Evolutionary conservation across 2,797 vertebrate species (phyloP).

Genomic region (Diceros bicornis): DNA sequence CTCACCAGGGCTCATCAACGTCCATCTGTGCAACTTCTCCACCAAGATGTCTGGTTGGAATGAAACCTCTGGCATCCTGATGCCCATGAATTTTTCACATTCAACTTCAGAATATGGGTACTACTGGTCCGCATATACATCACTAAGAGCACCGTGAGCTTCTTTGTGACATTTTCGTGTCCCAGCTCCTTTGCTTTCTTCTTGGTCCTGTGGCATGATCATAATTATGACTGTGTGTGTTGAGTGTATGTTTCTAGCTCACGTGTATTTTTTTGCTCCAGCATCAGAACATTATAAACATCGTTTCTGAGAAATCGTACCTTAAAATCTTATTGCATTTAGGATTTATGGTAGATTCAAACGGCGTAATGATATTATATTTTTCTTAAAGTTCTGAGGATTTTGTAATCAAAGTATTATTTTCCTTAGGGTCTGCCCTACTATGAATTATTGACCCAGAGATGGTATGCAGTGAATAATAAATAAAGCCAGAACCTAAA

Average conservation of each 20-base stretch:
- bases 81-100: fast-evolving
- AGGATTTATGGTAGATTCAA: neutral
- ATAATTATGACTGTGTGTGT: neutral
- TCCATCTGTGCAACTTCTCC: fast-evolving
- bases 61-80: neutral
- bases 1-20: neutral
- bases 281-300: neutral
- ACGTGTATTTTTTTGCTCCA: neutral
- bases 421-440: neutral
- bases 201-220: too few species aligned
- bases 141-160: neutral
- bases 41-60: neutral
- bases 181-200: neutral
- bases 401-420: neutral
- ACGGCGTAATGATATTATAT: neutral
- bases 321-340: neutral
- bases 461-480: neutral
- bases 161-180: fast-evolving
- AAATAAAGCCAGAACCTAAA: neutral
- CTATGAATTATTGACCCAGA: neutral
- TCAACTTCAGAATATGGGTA: neutral
- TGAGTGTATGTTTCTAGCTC: neutral
- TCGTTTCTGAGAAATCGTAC: neutral
- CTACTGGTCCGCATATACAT: fast-evolving
- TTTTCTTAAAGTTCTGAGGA: neutral